Base-by-base conservation (phyloP, 2,888 invertebrate genomes). In the Elmis aenea region DNA sequence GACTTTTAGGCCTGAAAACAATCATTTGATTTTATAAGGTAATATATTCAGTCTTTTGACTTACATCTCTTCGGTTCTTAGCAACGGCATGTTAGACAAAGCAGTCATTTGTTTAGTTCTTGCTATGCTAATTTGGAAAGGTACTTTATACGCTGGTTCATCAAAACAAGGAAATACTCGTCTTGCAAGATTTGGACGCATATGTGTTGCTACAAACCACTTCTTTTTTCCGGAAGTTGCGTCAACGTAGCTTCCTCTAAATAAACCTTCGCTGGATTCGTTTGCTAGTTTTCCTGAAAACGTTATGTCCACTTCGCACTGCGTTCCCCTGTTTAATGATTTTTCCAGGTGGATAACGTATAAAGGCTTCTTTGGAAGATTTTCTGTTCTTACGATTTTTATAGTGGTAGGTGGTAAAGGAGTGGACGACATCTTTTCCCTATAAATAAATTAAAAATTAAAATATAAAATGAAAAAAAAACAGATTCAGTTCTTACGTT, bases 131-230 rank as follows among this genome's bases (percentile, higher is more conserved):
- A 79, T 60, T 20, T 76, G 73, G 53, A 84, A 83, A 0, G 81
- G 79, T 1, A 82, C 81, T 67, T 87, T 89, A 57, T 78, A 81
- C 0, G 74, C 76, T 0, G 87, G 85, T 54, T 86, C 85, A 58
- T 88, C 87, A 60, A 86, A 85, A 54, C 88, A 88, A 0, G 88
- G 88, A 59, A 89, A 88, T 49, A 86, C 71, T 11, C 75, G 73
- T n/a, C 84, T 72, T 0, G 87, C 86, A 55, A 84, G 76, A 59
- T 83, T 81, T 0, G 84, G 81, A 21, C 83, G 71, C 42, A 86
- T 68, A 53, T 83, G 77, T 0, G 85, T 81, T 0, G 78, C 83
- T 10, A 80, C 73, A 53, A 82, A 81, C 52, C 73, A 72, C 49
- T 62, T 64, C 18, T 61, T 64, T 13, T 61, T 59, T 2, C 66